These are phyloP conservation scores for Aythya baeri DNA, from an alignment of 2,113 vertebrate genomes.

Conservation along the genomic window DNA sequence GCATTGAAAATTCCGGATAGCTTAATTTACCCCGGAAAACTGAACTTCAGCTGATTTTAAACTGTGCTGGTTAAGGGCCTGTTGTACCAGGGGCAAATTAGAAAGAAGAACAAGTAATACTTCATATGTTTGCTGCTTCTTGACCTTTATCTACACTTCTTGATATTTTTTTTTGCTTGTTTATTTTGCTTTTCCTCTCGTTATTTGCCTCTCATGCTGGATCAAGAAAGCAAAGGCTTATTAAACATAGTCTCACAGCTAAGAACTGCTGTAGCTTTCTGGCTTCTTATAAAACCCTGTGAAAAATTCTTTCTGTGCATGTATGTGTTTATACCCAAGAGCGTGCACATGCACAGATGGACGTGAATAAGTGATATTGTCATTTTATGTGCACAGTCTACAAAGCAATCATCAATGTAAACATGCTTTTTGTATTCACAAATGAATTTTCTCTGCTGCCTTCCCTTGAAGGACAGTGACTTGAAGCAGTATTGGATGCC, in stretches of 20 bases:
- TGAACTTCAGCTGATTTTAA: not conserved
- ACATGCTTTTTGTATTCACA: not conserved
- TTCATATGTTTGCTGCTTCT: not conserved
- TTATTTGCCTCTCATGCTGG: not conserved
- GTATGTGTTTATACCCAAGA: not conserved
- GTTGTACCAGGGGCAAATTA: not conserved
- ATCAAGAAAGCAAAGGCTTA: not conserved
- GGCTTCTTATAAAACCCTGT: not conserved
- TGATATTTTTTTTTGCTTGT: not conserved
- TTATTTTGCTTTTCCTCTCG: not conserved
- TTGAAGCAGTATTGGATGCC: slow-evolving; percentile 99
- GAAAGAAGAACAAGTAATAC: not conserved
- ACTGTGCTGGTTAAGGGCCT: not conserved
- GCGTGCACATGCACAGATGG: fast-evolving
- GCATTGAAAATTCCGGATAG: not conserved
- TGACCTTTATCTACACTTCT: not conserved
- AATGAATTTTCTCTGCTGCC: not conserved
- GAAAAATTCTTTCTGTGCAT: not conserved
- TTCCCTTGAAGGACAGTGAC: slow-evolving; percentile 88
- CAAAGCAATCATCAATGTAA: not conserved
- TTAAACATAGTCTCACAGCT: not conserved
- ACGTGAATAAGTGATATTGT: not conserved
- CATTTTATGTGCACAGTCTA: not conserved
- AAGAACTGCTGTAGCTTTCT: not conserved
- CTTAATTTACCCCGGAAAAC: not conserved